phyloP scores from a whole-genome alignment of 2,888 invertebrate genomes.

The Caenorhabditis panamensis region DNA sequence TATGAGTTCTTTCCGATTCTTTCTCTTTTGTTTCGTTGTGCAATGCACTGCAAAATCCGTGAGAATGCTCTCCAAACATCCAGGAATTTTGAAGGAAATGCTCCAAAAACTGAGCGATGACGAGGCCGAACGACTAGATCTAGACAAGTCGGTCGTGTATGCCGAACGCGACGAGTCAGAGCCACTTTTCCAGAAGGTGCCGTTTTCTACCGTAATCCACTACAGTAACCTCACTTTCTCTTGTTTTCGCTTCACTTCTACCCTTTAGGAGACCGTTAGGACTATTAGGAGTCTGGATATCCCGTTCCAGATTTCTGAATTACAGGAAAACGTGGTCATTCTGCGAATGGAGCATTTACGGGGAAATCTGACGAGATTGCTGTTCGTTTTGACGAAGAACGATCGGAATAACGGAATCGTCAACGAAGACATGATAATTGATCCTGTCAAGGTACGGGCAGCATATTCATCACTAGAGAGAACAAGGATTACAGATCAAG shows the following conservation, averaged over 20 bases:
- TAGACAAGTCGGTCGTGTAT: constrained; percentile 70
- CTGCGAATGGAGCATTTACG: constrained; percentile 72
- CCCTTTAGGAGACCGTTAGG: background rate
- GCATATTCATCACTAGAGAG: background rate
- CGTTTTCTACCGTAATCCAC: constrained; percentile 8
- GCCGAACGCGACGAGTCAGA: constrained; percentile 76
- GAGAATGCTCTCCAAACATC: background rate
- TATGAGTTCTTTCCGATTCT: constrained; percentile 33
- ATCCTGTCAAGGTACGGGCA: constrained; percentile 64
- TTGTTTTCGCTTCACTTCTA: constrained; percentile 36
- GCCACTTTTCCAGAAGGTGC: constrained; percentile 65
- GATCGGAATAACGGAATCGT: constrained; percentile 49
- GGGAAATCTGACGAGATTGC: constrained; percentile 72
- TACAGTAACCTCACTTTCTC: background rate
- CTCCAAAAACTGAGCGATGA: constrained; percentile 57
- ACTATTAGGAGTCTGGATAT: background rate
- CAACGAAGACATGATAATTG: constrained; percentile 60
- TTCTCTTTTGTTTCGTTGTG: constrained; percentile 35
- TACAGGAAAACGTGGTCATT: constrained; percentile 78
- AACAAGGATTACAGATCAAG: constrained; percentile 68
- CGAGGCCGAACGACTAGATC: constrained; percentile 61
- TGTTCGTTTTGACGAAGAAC: constrained; percentile 73
- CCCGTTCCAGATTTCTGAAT: background rate
- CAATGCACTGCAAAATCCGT: too few relatives aligned
- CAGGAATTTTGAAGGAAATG: constrained; percentile 51